Percentiles rank a stretch among this genome's conserved stretches.
Evolutionary conservation across 2,797 vertebrate species (phyloP).

Genomic region (Aeoliscus strigatus): DNA sequence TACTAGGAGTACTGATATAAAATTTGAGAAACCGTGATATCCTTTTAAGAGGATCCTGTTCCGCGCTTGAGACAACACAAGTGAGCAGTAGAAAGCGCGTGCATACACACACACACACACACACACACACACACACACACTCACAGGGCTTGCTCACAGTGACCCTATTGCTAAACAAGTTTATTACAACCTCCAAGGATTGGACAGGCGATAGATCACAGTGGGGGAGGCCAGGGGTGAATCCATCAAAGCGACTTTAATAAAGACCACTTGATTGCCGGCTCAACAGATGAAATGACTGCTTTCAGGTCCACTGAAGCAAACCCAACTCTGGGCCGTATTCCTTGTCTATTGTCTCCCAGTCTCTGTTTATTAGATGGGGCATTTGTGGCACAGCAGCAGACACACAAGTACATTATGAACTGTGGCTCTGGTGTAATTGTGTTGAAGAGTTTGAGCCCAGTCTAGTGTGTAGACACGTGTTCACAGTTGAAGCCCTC

Average conservation of each 20-base stretch:
- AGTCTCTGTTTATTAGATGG: constrained; percentile 45
- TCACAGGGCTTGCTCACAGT: constrained; percentile 31
- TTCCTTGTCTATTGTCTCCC: constrained; percentile 28
- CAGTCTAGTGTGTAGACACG: too few relatives aligned
- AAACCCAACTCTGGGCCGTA: constrained; percentile 27
- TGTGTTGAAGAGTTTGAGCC: too few relatives aligned
- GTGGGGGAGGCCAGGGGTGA: constrained; percentile 54
- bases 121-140: constrained; percentile 10
- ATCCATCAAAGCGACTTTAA: constrained; percentile 70
- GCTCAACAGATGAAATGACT: constrained; percentile 60
- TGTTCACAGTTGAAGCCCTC: too few relatives aligned
- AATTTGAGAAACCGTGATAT: too few relatives aligned
- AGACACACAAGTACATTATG: too few relatives aligned
- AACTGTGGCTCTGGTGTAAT: too few relatives aligned
- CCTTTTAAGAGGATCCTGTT: too few relatives aligned
- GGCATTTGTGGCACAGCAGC: too few relatives aligned
- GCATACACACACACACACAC: constrained; percentile 7
- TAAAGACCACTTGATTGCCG: constrained; percentile 65
- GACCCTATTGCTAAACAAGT: constrained; percentile 62
- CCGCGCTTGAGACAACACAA: too few relatives aligned
- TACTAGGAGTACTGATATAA: constrained; percentile 7
- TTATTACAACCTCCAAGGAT: constrained; percentile 67
- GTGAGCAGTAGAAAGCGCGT: too few relatives aligned
- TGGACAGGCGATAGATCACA: constrained; percentile 67
- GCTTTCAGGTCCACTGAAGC: constrained; percentile 63